Conservation (phyloP, 2,888 invertebrate genomes). For the Dolichopus griseipennis region DNA sequence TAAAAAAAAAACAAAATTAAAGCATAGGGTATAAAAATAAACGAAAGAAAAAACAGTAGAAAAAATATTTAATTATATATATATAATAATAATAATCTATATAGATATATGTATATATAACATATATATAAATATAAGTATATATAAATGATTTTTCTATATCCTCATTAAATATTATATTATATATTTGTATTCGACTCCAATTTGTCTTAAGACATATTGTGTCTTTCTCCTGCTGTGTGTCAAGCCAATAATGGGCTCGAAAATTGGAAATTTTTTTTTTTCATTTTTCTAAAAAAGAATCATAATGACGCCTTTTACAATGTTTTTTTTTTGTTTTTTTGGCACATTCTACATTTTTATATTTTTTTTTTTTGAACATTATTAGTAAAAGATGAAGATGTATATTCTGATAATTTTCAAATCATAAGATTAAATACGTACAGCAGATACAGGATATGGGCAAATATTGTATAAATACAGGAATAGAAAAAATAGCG, state of each 20-base stretch:
- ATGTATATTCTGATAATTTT: background rate
- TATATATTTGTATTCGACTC: background rate
- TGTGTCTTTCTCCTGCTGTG: background rate
- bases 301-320: background rate
- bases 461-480: too few relatives aligned
- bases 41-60: too few relatives aligned
- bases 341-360: background rate
- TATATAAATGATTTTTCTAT: background rate
- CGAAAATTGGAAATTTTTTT: background rate
- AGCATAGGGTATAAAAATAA: too few relatives aligned
- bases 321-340: background rate
- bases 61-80: too few relatives aligned
- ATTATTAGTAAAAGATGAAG: background rate
- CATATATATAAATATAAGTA: background rate
- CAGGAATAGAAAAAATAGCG: too few relatives aligned
- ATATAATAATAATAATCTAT: too few relatives aligned
- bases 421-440: background rate
- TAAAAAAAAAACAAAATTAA: too few relatives aligned
- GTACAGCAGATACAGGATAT: background rate
- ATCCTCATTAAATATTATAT: background rate
- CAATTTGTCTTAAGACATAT: background rate
- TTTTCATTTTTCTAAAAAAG: background rate
- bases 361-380: background rate
- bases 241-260: constrained; percentile 2
- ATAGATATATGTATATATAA: too few relatives aligned